Evolutionary conservation across 1,140 invertebrate species (phyloP), one percentile per base, ranked within the genome.

Genomic region (Diabrotica undecimpunctata): DNA sequence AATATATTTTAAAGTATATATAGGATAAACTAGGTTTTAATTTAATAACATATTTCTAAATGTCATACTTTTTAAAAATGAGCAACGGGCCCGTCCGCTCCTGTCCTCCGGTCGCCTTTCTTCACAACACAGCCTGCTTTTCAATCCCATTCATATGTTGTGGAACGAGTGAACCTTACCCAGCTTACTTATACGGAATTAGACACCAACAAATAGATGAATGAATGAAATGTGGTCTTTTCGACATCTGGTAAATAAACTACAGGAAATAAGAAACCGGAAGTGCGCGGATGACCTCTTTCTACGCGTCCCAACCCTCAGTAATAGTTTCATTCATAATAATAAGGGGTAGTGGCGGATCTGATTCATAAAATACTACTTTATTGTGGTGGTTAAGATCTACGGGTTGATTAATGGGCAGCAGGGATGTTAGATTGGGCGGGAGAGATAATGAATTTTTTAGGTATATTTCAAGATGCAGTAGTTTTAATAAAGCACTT

Each of bases 101-200:
- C 62, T 39, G 70, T 61, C 61, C 70, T 66, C 70, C 54, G 70
- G 69, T 74, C 69, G 70, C 65, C 76, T 72, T 66, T 74, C 73
- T 77, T 78, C 78, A 78, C 80, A 79, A 46, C 41, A 79, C 79
- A 39, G 12, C 52, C 37, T 75, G 78, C 75, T 65, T 68, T 72
- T 72, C 70, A 72, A 68, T 72, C 66, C 66, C 61, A 63, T 63
- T 63, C 61, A 63, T 61, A 25, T 61, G 46, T 53, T 36, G 14
- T 14, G 12, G 35, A 61, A 53, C 50, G 59, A 61, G 39, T 57
- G 55, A 57, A 57, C 55, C 39, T 25, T 61, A 50, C 52, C 53
- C 79, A 76, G 79, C 80, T 80, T 82, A 81, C 79, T 81, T 82
- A 81, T 80, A 71, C 80, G 78, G 80, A 80, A 80, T 81, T 77